Conservation (phyloP, 1,140 invertebrate genomes). For the Thaumatotibia leucotreta region DNA sequence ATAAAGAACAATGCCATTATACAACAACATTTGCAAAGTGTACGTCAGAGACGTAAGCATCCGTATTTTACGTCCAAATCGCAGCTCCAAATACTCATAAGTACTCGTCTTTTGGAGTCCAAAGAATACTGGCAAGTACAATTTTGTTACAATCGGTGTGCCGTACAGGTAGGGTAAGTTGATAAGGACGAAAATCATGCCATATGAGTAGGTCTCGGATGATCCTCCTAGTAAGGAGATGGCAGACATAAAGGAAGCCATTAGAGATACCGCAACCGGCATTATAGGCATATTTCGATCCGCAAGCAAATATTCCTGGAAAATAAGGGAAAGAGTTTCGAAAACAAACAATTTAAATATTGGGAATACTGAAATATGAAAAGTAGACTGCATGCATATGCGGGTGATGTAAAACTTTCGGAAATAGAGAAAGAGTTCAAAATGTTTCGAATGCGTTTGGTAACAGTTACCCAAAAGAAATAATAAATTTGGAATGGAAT, state of each 20-base stretch:
- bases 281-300: conserved; percentile 86
- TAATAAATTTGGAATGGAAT: no score
- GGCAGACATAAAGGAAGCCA: conserved; percentile 97
- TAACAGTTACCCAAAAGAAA: no score
- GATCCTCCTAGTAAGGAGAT: conserved; percentile 93
- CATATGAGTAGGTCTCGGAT: conserved; percentile 90
- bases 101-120: conserved; percentile 90
- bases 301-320: conserved; percentile 89
- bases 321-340: no score
- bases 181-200: conserved; percentile 90
- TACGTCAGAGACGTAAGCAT: conserved; percentile 86
- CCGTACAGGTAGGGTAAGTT: conserved; percentile 89
- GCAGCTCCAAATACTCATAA: conserved; percentile 92
- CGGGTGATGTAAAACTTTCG: no score
- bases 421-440: no score
- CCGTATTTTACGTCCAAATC: conserved; percentile 85
- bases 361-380: no score
- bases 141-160: conserved; percentile 87
- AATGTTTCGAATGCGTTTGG: no score
- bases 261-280: conserved; percentile 91
- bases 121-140: conserved; percentile 95
- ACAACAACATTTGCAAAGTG: conserved; percentile 90
- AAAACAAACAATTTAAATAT: no score
- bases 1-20: conserved; percentile 95
- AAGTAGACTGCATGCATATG: no score